phyloP scores from a whole-genome alignment of 2,797 vertebrate genomes.

The Mionectes olivaceus region DNA sequence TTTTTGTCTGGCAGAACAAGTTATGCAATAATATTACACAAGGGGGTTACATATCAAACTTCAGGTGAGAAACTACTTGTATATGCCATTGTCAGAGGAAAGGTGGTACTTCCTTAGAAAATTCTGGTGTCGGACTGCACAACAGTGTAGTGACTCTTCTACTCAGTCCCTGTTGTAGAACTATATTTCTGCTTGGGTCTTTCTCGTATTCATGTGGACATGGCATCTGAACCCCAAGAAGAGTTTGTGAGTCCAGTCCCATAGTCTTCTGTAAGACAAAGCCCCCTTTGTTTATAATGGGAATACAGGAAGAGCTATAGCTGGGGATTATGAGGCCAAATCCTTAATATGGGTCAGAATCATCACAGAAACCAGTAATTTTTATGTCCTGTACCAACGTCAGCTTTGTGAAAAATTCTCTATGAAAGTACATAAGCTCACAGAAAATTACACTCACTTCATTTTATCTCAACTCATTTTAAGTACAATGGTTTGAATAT shows the following conservation, averaged over 20 bases:
- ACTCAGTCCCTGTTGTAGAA: neutral
- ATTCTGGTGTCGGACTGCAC: neutral
- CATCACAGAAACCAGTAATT: neutral
- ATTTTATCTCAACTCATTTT: neutral
- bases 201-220: neutral
- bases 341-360: neutral
- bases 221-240: neutral
- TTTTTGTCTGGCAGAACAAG: neutral
- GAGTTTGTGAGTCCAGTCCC: neutral
- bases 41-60: neutral
- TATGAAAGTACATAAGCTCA: neutral
- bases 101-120: neutral
- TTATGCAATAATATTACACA: conserved; percentile 5
- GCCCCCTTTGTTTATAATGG: neutral
- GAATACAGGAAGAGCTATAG: neutral
- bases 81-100: neutral
- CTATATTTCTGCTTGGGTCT: neutral
- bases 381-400: neutral
- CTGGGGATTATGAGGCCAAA: neutral
- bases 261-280: neutral
- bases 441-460: neutral
- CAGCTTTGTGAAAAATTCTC: neutral
- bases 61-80: neutral
- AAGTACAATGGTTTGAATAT: neutral
- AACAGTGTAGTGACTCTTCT: neutral